phyloP scores from a whole-genome alignment of 2,888 invertebrate species.

The Dryocosmus kuriphilus region DNA sequence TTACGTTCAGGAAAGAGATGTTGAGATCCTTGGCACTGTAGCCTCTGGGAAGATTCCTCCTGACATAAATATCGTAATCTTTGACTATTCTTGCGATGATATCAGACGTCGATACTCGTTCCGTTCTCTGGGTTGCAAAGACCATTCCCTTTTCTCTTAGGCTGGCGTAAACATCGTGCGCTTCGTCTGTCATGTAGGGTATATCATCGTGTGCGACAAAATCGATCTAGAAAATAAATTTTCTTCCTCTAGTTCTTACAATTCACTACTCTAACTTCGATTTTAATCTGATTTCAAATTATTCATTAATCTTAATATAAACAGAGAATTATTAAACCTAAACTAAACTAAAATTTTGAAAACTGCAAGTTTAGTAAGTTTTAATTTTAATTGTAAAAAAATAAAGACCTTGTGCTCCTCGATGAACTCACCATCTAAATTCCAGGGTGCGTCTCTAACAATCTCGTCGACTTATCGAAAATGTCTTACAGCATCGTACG shows the following conservation, averaged over 20 bases:
- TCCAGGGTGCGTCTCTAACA: constrained; percentile 96
- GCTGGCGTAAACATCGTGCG: constrained; percentile 91
- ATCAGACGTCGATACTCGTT: constrained; percentile 99
- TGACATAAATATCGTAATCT: constrained; percentile 98
- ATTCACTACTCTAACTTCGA: background rate
- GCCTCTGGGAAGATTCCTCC: constrained; percentile 96
- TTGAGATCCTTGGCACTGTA: constrained; percentile 99
- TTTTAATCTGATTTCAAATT: too few relatives aligned
- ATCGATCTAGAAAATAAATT: constrained; percentile 85
- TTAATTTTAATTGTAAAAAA: background rate
- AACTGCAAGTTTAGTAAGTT: background rate
- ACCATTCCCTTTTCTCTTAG: constrained; percentile 98
- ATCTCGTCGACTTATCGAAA: constrained; percentile 99
- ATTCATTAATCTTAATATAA: too few relatives aligned
- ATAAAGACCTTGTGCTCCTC: constrained; percentile 87
- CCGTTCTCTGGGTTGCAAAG: constrained; percentile 95
- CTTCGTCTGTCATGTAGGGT: constrained; percentile 94
- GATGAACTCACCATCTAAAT: constrained; percentile 92
- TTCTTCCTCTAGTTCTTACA: background rate
- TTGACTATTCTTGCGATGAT: constrained; percentile 98
- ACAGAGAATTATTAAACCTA: too few relatives aligned
- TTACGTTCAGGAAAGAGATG: constrained; percentile 94
- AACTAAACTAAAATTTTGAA: too few relatives aligned
- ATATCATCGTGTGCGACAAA: constrained; percentile 99
- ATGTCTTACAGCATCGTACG: constrained; percentile 97